Base-by-base conservation (phyloP, 2,888 invertebrate genomes). In the Orchesellides sinensis region DNA sequence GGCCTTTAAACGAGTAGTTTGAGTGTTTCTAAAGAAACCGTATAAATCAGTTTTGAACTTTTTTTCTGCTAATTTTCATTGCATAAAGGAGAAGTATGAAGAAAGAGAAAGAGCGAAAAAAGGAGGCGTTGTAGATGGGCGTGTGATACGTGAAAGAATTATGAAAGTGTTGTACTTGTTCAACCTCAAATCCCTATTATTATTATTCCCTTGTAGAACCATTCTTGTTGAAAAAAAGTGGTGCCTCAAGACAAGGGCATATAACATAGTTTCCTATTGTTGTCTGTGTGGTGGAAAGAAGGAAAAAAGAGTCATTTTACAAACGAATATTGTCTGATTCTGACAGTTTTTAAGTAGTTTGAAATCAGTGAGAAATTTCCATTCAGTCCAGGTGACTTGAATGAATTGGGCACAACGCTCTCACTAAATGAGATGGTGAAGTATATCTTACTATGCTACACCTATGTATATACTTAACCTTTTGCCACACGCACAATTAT, bases 21-120 rank as follows among this genome's bases (percentile, higher is more conserved):
- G 21, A 40, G 52, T 68, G 66, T 77, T 59, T 77, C 63, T 27
- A 73, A n/a, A 49, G 61, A 25, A 73, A 40, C 35, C 49, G 72
- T 69, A 73, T 80, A 72, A 80, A 72, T 72, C 73, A 72, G 72
- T 80, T 72, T 79, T 54, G 23, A 74, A 59, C 52, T 81, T 73
- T 74, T 68, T 77, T 45, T n/a, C 49, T 73, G 32, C 68, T 81
- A 59, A 68, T 74, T 81, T 74, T 74, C 52, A 59, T 66, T 74
- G 61, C 47, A 47, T 19, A 47, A n/a, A n/a, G n/a, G n/a, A n/a
- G n/a, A n/a, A n/a, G n/a, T n/a, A n/a, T n/a, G n/a, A n/a, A n/a
- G 49, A 27, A 59, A 61, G 32, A 63, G 52, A 74, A 40, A 68
- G 47, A 61, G 63, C 23, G 54, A 29, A 54, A 54, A 54, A 47